Percentiles rank a stretch among this genome's conserved stretches.
These are phyloP conservation scores for Muschampia staudingeri DNA, from an alignment of 2,888 invertebrate genomes.

Conservation along the genomic window DNA sequence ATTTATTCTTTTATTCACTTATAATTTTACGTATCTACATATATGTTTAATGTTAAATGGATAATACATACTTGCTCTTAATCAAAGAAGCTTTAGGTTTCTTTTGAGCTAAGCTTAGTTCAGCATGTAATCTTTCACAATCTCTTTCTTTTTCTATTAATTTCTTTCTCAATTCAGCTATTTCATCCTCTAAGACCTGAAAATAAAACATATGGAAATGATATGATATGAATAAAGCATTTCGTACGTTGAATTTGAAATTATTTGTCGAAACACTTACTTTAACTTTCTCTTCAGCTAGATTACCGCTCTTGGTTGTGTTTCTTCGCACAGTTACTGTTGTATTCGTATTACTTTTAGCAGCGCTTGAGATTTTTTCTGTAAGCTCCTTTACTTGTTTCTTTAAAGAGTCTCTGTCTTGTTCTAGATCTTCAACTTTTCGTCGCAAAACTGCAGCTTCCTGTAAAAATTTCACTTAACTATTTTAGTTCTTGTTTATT, in stretches of 20 bases:
- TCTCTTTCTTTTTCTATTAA: conserved; percentile 96
- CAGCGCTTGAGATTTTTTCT: conserved; percentile 92
- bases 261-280: conserved; percentile 73
- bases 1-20: not conserved
- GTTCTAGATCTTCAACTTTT: conserved; percentile 96
- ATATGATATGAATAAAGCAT: not conserved
- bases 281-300: conserved; percentile 93
- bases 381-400: conserved; percentile 95
- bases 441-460: conserved; percentile 96
- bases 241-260: not conserved
- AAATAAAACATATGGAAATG: not conserved
- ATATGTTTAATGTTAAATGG: not conserved
- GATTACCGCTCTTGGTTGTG: conserved; percentile 84
- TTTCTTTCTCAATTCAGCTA: conserved; percentile 94
- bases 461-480: conserved; percentile 74
- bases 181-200: conserved; percentile 93
- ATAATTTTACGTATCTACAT: not conserved
- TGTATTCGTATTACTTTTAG: conserved; percentile 80
- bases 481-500: not conserved
- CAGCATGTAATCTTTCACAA: conserved; percentile 94
- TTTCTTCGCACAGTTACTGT: conserved; percentile 79
- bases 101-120: conserved; percentile 92
- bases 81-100: conserved; percentile 92
- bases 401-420: conserved; percentile 94
- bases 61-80: conserved; percentile 92